These are phyloP conservation scores for chimpanzee (Pan troglodytes) DNA, from an alignment of 2,113 vertebrate genomes.

Conservation along the genomic window NHGRI_mPanTro3-v2.1_pri NC_072402.2:5189501-5190000, in stretches of 20 bases:
- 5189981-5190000: background rate
- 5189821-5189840: background rate
- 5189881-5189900: no score
- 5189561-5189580: background rate
- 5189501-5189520: background rate
- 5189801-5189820: background rate
- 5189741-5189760: accelerated
- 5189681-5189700: background rate
- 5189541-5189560: background rate
- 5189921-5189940: no score
- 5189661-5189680: accelerated
- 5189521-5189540: no score
- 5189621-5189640: accelerated
- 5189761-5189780: accelerated
- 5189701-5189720: accelerated
- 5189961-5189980: no score
- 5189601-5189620: background rate
- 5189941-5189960: accelerated
- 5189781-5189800: background rate
- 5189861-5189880: accelerated
- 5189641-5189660: accelerated
- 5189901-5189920: accelerated
- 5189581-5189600: no score
- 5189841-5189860: accelerated
- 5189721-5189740: accelerated